A percentile compares a stretch with the other conserved stretches of the same genome.
Conservation (phyloP, 1,140 invertebrate species). For the Acromyrmex heyeri region DNA sequence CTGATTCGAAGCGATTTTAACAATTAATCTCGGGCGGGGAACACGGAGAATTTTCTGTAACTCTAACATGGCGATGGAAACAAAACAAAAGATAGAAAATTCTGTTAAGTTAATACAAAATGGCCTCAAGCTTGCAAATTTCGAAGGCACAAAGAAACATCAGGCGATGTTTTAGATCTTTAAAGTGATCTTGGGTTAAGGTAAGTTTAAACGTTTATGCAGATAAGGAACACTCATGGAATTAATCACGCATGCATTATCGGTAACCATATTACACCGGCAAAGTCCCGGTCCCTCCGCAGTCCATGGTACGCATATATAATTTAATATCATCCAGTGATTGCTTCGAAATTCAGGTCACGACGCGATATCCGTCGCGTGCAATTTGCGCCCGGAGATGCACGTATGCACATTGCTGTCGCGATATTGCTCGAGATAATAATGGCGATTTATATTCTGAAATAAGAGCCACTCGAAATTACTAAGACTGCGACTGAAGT, state of each 20-base stretch:
- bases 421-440: conserved; percentile 48
- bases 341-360: conserved; percentile 76
- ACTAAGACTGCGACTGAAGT: neutral
- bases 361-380: conserved; percentile 55
- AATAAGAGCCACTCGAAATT: conserved; percentile 10
- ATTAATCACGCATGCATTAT: conserved; percentile 72
- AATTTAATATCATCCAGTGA: conserved; percentile 73
- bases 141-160: neutral
- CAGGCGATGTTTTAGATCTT: conserved; percentile 2
- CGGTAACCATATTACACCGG: conserved; percentile 68
- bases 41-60: neutral
- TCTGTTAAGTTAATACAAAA: neutral
- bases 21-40: neutral
- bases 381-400: conserved; percentile 65
- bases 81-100: neutral
- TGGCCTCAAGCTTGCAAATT: neutral
- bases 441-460: conserved; percentile 24
- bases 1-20: neutral
- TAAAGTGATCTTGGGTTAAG: conserved; percentile 38
- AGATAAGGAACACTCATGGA: conserved; percentile 54
- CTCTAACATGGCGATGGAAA: neutral
- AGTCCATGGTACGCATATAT: conserved; percentile 69
- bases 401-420: conserved; percentile 34
- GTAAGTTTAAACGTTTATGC: conserved; percentile 50
- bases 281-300: conserved; percentile 47